Conservation (phyloP, 2,113 vertebrate genomes). For the Dipodomys spectabilis region DNA sequence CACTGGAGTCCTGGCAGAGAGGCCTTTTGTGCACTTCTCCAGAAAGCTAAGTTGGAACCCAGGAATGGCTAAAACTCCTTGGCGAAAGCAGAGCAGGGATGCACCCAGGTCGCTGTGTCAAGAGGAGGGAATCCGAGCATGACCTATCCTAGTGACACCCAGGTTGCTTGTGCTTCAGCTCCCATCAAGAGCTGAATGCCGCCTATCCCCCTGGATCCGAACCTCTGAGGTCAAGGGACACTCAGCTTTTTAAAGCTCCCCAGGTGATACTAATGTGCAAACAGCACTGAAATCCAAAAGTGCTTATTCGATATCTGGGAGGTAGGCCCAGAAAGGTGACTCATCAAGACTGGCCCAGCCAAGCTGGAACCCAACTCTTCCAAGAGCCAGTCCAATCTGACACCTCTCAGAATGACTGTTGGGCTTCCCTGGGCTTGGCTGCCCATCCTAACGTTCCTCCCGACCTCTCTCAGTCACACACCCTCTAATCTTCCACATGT, state of each 20-base stretch:
- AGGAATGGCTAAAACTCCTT: too few relatives aligned
- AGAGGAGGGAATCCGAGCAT: background rate
- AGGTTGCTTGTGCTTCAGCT: rapidly evolving
- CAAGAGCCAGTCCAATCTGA: background rate
- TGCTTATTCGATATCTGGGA: background rate
- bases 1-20: background rate
- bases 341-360: background rate
- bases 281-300: background rate
- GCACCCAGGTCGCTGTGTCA: too few relatives aligned
- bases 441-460: rapidly evolving
- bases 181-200: background rate
- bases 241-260: background rate
- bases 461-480: rapidly evolving
- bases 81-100: background rate
- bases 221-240: background rate
- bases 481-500: rapidly evolving
- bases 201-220: background rate
- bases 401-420: rapidly evolving
- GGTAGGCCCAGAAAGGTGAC: slow-evolving; percentile 36
- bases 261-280: background rate
- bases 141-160: background rate
- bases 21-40: rapidly evolving
- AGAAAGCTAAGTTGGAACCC: background rate
- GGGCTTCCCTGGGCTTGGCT: background rate
- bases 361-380: background rate